A percentile compares a stretch with the other conserved stretches of the same genome.
These are phyloP conservation scores for Acrocephalus scirpaceus DNA, from an alignment of 2,797 vertebrate species.

Conservation along the genomic window DNA sequence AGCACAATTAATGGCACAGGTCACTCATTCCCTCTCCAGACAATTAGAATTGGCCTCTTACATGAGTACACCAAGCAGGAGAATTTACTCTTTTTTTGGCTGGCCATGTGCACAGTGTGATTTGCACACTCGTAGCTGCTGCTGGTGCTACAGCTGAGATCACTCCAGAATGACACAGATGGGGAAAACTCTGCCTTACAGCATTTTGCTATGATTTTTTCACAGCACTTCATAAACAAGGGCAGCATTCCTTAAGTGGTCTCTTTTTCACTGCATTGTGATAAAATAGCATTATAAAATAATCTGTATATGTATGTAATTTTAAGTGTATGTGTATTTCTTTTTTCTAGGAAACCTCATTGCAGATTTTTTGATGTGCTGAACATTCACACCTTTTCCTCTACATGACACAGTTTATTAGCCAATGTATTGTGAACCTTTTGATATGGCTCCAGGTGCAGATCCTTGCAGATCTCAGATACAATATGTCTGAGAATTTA, in stretches of 20 bases:
- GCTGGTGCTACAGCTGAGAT: neutral
- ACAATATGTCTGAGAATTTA: neutral
- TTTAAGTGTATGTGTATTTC: neutral
- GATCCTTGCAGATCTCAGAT: neutral
- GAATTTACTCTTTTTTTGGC: neutral
- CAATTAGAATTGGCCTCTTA: neutral
- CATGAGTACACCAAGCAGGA: neutral
- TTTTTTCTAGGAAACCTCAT: neutral
- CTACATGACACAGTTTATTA: neutral
- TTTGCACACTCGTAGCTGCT: neutral
- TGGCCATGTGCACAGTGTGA: neutral
- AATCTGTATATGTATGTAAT: neutral
- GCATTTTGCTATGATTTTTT: neutral
- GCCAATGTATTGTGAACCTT: neutral
- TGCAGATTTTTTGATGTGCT: neutral
- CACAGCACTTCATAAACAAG: neutral
- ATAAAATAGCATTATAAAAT: neutral
- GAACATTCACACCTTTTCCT: neutral
- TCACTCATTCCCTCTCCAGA: neutral
- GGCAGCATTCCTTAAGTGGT: neutral
- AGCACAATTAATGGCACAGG: neutral
- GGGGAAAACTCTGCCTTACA: neutral
- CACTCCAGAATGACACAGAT: neutral
- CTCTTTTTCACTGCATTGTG: neutral
- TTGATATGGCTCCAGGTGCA: neutral